Percentiles rank a stretch among this genome's conserved stretches.
Evolutionary conservation across 1,140 invertebrate species (phyloP).

Genomic region (Harpegnathos saltator): DNA sequence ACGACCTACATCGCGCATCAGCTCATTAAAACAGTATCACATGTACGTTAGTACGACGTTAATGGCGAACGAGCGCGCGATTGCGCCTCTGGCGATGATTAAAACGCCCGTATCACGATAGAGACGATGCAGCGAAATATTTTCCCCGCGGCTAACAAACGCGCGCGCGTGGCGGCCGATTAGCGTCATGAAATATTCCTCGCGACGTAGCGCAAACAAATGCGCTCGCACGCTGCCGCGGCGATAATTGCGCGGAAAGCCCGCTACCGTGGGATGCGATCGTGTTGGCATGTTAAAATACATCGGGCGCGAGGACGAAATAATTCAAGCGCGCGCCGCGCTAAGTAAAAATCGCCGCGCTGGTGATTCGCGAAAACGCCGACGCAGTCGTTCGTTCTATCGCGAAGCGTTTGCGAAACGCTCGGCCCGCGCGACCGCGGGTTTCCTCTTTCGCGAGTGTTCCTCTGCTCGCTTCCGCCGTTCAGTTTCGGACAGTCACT

Average conservation of each 20-base stretch:
- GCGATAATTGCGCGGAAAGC: slow-evolving; percentile 13
- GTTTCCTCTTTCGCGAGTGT: slow-evolving; percentile 56
- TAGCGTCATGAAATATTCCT: slow-evolving; percentile 35
- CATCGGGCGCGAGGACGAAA: slow-evolving; percentile 23
- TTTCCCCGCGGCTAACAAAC: background rate
- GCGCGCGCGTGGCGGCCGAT: background rate
- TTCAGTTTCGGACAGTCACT: slow-evolving; percentile 29
- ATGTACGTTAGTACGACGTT: background rate
- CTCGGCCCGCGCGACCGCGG: background rate
- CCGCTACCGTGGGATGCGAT: slow-evolving; percentile 2
- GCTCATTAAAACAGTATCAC: background rate
- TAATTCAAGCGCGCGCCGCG: slow-evolving; percentile 37
- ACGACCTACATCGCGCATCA: background rate
- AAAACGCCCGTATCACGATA: slow-evolving; percentile 14
- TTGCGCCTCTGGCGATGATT: slow-evolving; percentile 15
- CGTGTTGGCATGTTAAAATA: slow-evolving; percentile 12
- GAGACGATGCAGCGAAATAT: slow-evolving; percentile 14
- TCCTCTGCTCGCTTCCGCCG: slow-evolving; percentile 68
- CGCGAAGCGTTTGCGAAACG: slow-evolving; percentile 51
- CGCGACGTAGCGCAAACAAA: background rate
- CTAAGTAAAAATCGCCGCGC: no score
- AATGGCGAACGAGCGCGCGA: background rate
- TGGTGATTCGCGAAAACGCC: background rate
- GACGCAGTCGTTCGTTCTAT: background rate
- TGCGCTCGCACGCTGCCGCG: background rate